Conservation (phyloP, 2,888 invertebrate genomes). For the Taenaris catops region DNA sequence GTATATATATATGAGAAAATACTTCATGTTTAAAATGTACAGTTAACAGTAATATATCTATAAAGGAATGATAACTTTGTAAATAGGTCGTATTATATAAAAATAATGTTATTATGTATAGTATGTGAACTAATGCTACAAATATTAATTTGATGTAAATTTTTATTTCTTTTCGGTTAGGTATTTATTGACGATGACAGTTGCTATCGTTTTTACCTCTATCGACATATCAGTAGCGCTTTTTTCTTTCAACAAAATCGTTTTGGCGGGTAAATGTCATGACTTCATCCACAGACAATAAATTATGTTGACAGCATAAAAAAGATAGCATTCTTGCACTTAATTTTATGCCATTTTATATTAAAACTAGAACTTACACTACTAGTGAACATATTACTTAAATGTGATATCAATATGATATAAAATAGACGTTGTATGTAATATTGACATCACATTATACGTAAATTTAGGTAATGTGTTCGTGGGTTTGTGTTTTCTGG, state of each 20-base stretch:
- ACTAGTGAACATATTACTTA: no score
- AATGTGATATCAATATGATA: no score
- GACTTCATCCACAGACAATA: no score
- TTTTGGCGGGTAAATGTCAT: conserved; percentile 5
- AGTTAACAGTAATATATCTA: conserved; percentile 25
- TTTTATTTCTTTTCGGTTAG: conserved; percentile 23
- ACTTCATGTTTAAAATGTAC: conserved; percentile 30
- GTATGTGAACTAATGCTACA: conserved; percentile 49
- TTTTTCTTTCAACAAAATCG: conserved; percentile 6
- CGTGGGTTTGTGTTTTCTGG: no score
- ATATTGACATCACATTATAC: no score
- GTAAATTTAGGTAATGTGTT: no score
- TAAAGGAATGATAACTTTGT: conserved; percentile 35
- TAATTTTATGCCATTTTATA: no score
- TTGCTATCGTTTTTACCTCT: conserved; percentile 28
- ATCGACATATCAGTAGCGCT: conserved; percentile 32
- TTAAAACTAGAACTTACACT: no score
- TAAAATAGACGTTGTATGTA: no score
- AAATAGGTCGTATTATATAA: conserved; percentile 56
- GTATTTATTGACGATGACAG: conserved; percentile 44
- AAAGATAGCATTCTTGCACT: no score
- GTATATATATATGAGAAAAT: conserved; percentile 9
- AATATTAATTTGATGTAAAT: conserved; percentile 34
- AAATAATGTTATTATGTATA: conserved; percentile 57
- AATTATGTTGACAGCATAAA: no score